A percentile compares a stretch with the other conserved stretches of the same genome.
Evolutionary conservation across 2,113 vertebrate genomes (phyloP).

Genomic region (Eulacestoma nigropectus): DNA sequence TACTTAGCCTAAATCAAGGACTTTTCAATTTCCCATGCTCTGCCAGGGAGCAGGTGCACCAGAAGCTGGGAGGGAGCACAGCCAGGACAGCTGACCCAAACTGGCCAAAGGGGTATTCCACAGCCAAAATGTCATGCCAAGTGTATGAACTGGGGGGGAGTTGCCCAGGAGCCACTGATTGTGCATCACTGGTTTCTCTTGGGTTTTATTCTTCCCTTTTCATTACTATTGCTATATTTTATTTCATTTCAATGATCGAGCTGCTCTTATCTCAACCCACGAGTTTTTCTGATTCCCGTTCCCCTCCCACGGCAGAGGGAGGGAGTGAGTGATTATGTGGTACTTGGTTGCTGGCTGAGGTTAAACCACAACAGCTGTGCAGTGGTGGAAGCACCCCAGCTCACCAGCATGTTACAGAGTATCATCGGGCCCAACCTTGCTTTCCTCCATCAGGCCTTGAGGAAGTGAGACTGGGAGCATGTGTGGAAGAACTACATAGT

Average conservation of each 20-base stretch:
- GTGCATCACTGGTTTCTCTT: not conserved
- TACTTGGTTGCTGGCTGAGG: not conserved
- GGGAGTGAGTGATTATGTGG: not conserved
- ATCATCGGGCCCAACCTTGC: not conserved
- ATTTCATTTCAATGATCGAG: not conserved
- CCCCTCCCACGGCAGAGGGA: accelerated
- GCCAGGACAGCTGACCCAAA: not conserved
- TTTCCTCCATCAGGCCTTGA: too few species aligned
- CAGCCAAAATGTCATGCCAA: not conserved
- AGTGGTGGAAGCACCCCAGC: not conserved
- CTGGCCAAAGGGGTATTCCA: not conserved
- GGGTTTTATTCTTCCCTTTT: not conserved
- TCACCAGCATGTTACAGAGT: not conserved
- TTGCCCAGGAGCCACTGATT: not conserved
- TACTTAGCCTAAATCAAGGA: not conserved
- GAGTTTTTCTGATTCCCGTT: not conserved
- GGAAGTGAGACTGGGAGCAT: not conserved
- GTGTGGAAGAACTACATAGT: not conserved
- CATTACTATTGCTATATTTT: not conserved
- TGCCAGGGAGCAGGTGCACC: accelerated
- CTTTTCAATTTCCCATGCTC: not conserved
- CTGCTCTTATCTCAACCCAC: not conserved
- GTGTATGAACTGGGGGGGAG: not conserved
- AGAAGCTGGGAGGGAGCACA: not conserved
- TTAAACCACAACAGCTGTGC: not conserved